Evolutionary conservation across 1,140 invertebrate genomes (phyloP), one percentile per base, ranked within the genome.

Genomic region (Euura lappo): DNA sequence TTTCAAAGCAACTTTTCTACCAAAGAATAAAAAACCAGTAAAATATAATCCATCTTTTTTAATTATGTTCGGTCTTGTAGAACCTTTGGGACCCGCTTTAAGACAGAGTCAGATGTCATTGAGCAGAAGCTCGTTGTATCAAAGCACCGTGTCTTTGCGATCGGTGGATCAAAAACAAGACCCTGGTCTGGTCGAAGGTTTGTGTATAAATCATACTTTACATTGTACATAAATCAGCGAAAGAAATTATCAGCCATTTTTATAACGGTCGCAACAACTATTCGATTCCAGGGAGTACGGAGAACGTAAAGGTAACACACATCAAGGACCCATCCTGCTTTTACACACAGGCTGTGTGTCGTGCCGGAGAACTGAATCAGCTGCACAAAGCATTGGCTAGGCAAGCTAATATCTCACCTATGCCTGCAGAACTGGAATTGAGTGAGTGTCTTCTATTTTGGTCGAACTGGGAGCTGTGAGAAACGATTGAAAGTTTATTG

Each of bases 261-360:
- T 0, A 28, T 28, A 28, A 28, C 1, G 28, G 1, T 28, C 28
- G 28, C 28, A 28, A 28, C 28, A 28, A 28, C 71, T 71, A 71
- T 65, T 70, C 69, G n/a, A 44, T 81, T 84, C 51, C 72, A 90
- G 88, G 87, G 11, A 73, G 77, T 2, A 79, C 83, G 51, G 85
- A 88, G 65, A 71, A 81, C 44, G 91, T 92, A 0, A 84, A 88
- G 64, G 85, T 94, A 10, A 90, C 90, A 60, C 90, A 93, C 71
- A 89, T 93, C 3, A 89, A 91, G 70, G 90, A 89, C 75, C 93
- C 93, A 0, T 90, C 89, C 3, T 87, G 90, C 65, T 94, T 94
- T 84, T 94, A 91, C 85, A 83, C 94, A 5, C 92, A 93, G 77
- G 85, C 90, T 75, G 71, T 85, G 2, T 86, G 89, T 44, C 87